phyloP scores from a whole-genome alignment of 1,140 invertebrate species.

The Calephelis virginiensis region DNA sequence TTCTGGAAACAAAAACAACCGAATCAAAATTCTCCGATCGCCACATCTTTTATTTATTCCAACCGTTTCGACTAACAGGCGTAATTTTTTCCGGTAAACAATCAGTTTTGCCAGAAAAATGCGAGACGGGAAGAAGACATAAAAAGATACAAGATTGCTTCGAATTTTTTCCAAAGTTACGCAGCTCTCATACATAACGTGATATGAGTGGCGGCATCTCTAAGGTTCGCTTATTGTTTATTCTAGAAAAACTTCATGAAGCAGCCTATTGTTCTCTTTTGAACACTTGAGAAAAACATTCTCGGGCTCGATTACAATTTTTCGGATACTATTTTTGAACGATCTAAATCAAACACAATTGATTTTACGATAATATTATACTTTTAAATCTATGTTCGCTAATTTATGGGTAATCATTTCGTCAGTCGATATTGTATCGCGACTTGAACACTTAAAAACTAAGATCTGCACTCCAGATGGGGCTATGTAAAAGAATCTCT shows the following conservation, averaged over 20 bases:
- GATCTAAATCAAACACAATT: constrained; percentile 13
- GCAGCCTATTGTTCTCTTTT: constrained; percentile 42
- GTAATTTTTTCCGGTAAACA: constrained; percentile 78
- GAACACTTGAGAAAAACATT: constrained; percentile 16
- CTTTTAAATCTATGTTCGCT: neutral
- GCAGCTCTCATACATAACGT: constrained; percentile 55
- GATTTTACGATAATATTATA: constrained; percentile 10
- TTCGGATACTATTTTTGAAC: constrained; percentile 9
- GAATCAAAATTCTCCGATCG: constrained; percentile 72
- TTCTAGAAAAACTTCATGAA: constrained; percentile 46
- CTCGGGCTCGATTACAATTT: constrained; percentile 15
- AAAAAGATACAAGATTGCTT: constrained; percentile 59
- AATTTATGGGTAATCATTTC: constrained; percentile 6
- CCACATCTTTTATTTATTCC: constrained; percentile 74
- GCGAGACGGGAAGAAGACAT: constrained; percentile 68
- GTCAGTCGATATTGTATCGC: no score
- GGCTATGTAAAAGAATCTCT: no score
- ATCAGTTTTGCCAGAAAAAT: constrained; percentile 77
- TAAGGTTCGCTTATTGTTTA: constrained; percentile 32
- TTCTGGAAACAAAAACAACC: constrained; percentile 59
- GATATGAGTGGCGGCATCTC: constrained; percentile 47
- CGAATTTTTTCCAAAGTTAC: constrained; percentile 52
- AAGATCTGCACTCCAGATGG: no score
- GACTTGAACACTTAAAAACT: no score
- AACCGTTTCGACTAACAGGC: constrained; percentile 69